Evolutionary conservation across 2,113 vertebrate genomes (phyloP).

Genomic region (Hemichromis elongatus): DNA sequence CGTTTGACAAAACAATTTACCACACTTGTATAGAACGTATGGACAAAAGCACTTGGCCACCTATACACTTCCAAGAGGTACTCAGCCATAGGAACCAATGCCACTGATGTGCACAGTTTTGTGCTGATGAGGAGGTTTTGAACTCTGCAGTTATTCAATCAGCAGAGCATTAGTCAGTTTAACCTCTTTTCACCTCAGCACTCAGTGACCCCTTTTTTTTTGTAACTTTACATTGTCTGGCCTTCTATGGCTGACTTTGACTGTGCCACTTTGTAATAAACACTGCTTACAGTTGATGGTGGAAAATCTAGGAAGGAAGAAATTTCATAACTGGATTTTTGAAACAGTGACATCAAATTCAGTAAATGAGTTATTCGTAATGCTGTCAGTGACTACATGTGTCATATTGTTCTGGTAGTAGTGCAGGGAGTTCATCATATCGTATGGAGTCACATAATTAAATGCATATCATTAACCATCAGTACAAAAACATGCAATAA

Average conservation of each 20-base stretch:
- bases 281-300: background rate
- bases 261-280: background rate
- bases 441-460: background rate
- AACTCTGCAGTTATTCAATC: background rate
- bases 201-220: background rate
- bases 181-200: background rate
- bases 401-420: background rate
- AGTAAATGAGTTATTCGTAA: background rate
- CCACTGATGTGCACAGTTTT: background rate
- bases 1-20: background rate
- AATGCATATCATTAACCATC: background rate
- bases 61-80: background rate
- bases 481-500: background rate
- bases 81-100: background rate
- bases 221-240: background rate
- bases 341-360: background rate
- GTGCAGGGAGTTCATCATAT: rapidly evolving
- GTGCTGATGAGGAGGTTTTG: background rate
- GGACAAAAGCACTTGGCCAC: background rate
- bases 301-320: background rate
- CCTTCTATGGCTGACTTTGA: background rate
- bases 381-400: background rate
- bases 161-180: background rate
- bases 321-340: background rate
- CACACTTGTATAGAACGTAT: background rate